Conservation (phyloP, 2,797 vertebrate species). For the Hydrophis major region DNA sequence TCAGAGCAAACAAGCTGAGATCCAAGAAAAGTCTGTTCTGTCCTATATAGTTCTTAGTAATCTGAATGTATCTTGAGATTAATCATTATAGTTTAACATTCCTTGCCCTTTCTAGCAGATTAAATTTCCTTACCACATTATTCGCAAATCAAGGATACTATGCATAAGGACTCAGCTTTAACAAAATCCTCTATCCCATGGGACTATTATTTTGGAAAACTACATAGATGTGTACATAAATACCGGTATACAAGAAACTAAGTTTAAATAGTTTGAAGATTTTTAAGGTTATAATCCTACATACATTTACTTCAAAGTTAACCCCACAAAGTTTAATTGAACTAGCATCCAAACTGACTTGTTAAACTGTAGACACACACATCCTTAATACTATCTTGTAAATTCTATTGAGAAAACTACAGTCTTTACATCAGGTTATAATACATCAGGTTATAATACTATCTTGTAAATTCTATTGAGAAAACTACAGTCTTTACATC, state of each 20-base stretch:
- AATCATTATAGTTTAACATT: slow-evolving; percentile 16
- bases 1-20: background rate
- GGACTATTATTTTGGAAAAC: background rate
- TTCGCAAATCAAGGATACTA: background rate
- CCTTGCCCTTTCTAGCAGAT: background rate
- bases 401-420: background rate
- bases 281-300: background rate
- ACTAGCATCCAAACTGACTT: background rate
- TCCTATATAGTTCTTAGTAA: background rate
- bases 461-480: background rate
- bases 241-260: background rate
- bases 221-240: background rate
- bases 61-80: background rate
- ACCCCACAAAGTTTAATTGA: background rate
- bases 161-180: background rate
- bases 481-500: background rate
- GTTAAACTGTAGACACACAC: background rate
- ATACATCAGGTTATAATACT: background rate
- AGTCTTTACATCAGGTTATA: background rate
- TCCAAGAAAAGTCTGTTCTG: background rate
- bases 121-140: background rate
- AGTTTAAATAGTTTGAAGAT: background rate
- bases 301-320: background rate
- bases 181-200: background rate
- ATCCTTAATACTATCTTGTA: background rate